phyloP scores from a whole-genome alignment of 2,113 vertebrate species.

The Mus spicilegus region DNA sequence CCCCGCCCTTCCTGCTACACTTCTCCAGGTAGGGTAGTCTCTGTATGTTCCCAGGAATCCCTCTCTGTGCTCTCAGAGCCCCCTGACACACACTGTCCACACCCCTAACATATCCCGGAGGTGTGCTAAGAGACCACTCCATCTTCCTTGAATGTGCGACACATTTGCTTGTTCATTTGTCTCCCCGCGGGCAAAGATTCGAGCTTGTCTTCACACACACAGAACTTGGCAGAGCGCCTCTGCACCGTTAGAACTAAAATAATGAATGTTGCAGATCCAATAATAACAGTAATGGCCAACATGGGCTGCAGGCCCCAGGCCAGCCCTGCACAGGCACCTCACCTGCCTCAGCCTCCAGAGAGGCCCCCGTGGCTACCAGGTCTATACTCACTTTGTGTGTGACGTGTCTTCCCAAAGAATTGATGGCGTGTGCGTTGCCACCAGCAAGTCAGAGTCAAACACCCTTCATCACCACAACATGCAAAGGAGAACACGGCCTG shows the following conservation, averaged over 20 bases:
- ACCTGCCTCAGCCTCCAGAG: neutral
- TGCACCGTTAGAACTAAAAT: neutral
- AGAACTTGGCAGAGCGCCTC: neutral
- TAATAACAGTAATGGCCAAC: neutral
- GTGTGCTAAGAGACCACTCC: no score
- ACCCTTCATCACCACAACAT: neutral
- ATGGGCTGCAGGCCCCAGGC: neutral
- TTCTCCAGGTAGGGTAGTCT: neutral
- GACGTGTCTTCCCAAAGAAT: neutral
- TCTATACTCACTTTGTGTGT: accelerated
- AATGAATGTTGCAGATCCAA: neutral
- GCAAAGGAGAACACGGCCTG: neutral
- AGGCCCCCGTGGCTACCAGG: neutral
- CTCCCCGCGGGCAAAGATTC: neutral
- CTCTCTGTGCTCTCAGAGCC: neutral
- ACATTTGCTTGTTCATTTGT: accelerated
- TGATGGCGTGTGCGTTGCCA: neutral
- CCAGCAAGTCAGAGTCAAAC: neutral
- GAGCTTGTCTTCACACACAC: neutral
- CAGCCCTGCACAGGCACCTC: accelerated
- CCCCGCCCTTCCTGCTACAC: no score
- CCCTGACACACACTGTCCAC: accelerated
- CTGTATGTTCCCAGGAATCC: neutral
- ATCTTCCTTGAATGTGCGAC: neutral
- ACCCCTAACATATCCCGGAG: accelerated